Conservation (phyloP, 2,797 vertebrate species). For the Microcaecilia unicolor region DNA sequence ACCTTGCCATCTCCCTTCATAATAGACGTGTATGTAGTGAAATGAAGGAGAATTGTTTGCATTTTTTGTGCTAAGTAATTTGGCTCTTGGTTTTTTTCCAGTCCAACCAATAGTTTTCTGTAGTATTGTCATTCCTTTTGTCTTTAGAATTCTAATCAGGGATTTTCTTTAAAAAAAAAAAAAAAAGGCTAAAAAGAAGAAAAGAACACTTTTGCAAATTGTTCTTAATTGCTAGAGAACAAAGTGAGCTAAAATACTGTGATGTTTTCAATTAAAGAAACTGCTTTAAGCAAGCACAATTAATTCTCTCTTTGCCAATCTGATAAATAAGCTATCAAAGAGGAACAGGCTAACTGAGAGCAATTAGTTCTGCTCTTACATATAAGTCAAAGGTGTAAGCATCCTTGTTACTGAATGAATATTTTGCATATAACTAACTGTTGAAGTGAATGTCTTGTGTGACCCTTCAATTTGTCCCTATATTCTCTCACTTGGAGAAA, state of each 20-base stretch:
- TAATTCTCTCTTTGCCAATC: slow-evolving; percentile 79
- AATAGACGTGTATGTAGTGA: slow-evolving; percentile 37
- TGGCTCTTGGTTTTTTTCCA: slow-evolving; percentile 57
- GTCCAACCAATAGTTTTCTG: slow-evolving; percentile 54
- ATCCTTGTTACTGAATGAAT: slow-evolving; percentile 49
- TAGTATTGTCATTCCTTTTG: slow-evolving; percentile 78
- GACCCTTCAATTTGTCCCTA: too few relatives aligned
- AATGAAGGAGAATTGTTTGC: slow-evolving; percentile 52
- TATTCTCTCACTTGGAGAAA: too few relatives aligned
- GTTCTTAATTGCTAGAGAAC: slow-evolving; percentile 83
- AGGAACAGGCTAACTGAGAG: slow-evolving; percentile 68
- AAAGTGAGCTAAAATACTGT: slow-evolving; percentile 56
- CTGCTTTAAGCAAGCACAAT: slow-evolving; percentile 68
- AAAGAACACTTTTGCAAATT: slow-evolving; percentile 70
- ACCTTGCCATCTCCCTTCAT: slow-evolving; percentile 43
- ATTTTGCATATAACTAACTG: slow-evolving; percentile 42
- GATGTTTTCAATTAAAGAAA: slow-evolving; percentile 68
- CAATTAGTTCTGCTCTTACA: slow-evolving; percentile 59
- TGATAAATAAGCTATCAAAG: slow-evolving; percentile 81
- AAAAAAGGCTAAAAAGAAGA: slow-evolving; percentile 55
- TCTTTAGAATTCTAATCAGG: slow-evolving; percentile 80
- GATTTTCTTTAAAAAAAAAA: too few relatives aligned
- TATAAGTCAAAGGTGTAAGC: slow-evolving; percentile 48
- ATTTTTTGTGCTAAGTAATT: slow-evolving; percentile 65
- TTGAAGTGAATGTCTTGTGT: too few relatives aligned